Evolutionary conservation across 1,140 invertebrate genomes (phyloP).

Genomic region (Cecropterus lyciades): DNA sequence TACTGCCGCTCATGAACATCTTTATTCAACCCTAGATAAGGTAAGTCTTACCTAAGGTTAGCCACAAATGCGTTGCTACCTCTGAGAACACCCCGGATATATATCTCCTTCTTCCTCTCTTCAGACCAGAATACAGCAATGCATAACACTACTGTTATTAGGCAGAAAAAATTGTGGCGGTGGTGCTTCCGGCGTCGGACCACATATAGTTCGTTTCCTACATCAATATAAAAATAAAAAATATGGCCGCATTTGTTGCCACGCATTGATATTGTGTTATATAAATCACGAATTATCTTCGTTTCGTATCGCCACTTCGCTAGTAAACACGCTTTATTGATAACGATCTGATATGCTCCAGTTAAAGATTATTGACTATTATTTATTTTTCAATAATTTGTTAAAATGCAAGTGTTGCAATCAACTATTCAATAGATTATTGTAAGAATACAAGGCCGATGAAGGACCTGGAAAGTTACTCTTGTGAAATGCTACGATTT

Average conservation of each 20-base stretch:
- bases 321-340: conserved; percentile 38
- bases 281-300: conserved; percentile 10
- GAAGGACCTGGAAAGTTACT: conserved; percentile 57
- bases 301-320: conserved; percentile 30
- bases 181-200: no score
- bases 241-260: conserved; percentile 1
- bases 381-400: conserved; percentile 45
- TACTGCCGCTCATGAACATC: no score
- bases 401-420: conserved; percentile 40
- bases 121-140: no score
- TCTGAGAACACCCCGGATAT: no score
- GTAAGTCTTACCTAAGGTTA: no score
- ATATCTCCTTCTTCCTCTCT: no score
- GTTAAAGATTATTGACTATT: conserved; percentile 46
- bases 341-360: conserved; percentile 48
- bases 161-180: no score
- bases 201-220: no score
- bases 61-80: no score
- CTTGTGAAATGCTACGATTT: conserved; percentile 56
- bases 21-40: no score
- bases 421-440: conserved; percentile 35
- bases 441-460: conserved; percentile 46
- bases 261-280: conserved; percentile 6
- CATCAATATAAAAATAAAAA: not conserved
- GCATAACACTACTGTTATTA: no score